Base-by-base conservation (phyloP, 1,140 invertebrate species). In the Drosophila punjabiensis region DNA sequence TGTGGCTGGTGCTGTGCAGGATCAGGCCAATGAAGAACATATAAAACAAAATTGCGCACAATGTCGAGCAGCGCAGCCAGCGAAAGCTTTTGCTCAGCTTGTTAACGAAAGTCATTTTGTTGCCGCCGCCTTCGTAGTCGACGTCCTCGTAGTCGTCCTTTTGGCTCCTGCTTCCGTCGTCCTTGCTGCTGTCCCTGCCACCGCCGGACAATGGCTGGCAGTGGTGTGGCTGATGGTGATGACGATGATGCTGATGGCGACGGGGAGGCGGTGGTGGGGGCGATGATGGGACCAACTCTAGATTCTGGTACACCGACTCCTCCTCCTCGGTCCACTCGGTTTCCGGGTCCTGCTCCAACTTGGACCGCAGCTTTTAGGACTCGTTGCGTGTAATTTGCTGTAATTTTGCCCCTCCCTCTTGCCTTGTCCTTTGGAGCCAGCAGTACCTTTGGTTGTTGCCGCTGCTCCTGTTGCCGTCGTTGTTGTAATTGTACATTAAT, bases 11-110 rank as follows among this genome's bases (percentile, higher is more conserved):
- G 62, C 86, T 88, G 69, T 92, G 91, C 77, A 92, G 79, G 89
- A 92, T 92, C 79, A 92, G 75, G 52, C 92, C 92, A 83, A 92
- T 92, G 88, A 92, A 92, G 77, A 93, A 93, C 89, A 93, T 92
- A 88, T 93, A 93, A 92, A 93, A 93, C 77, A 93, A 84, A 88
- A 93, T 93, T 80, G 92, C 91, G 75, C 83, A 92, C 79, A 92
- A 78, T 79, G 92, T 93, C 50, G 92, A 93, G 92, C 91, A 93
- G 56, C 89, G 91, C 48, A 93, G 68, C 91, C 92, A 93, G 59
- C 92, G 91, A 75, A 92, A 91, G 79, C 90, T 92, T 84, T 92
- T 92, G 82, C 85, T 91, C 82, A 92, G 83, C 86, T 92, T 92
- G 82, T 92, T 92, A 86, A 92, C 83, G 79, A 91, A 91, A 87